These are phyloP conservation scores for Pollenia griseotomentosa DNA, from an alignment of 2,888 invertebrate species.

Conservation along the genomic window DNA sequence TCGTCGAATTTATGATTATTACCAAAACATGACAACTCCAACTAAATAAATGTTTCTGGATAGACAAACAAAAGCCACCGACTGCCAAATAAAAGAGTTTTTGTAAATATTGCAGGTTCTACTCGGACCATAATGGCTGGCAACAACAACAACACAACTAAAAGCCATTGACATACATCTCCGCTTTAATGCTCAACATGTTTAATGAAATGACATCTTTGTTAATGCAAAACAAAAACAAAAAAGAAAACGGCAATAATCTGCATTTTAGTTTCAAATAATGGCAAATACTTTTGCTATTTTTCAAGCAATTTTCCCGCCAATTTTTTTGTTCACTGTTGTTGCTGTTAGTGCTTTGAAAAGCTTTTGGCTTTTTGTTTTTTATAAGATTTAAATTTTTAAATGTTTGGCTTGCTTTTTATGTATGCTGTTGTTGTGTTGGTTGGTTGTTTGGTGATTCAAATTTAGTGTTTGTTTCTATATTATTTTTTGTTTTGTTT, in stretches of 20 bases:
- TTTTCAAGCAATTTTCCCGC: slow-evolving; percentile 46
- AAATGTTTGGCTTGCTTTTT: slow-evolving; percentile 9
- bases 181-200: slow-evolving; percentile 15
- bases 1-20: slow-evolving; percentile 72
- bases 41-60: slow-evolving; percentile 25
- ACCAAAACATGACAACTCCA: slow-evolving; percentile 65
- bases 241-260: neutral
- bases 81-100: neutral
- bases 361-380: slow-evolving; percentile 20
- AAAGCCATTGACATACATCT: slow-evolving; percentile 68
- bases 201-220: slow-evolving; percentile 56
- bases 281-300: slow-evolving; percentile 32
- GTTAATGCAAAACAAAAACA: slow-evolving; percentile 10
- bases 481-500: slow-evolving; percentile 40
- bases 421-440: neutral
- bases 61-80: slow-evolving; percentile 40
- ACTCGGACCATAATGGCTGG: neutral
- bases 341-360: slow-evolving; percentile 12
- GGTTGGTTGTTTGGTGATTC: slow-evolving; percentile 2
- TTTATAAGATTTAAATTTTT: slow-evolving; percentile 19
- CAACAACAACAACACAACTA: slow-evolving; percentile 7
- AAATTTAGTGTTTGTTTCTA: slow-evolving; percentile 48
- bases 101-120: neutral
- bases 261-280: slow-evolving; percentile 33
- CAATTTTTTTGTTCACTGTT: slow-evolving; percentile 38